Percentiles rank a stretch among this genome's conserved stretches.
Conservation (phyloP, 2,113 vertebrate species). For the Spea multiplicata region DNA sequence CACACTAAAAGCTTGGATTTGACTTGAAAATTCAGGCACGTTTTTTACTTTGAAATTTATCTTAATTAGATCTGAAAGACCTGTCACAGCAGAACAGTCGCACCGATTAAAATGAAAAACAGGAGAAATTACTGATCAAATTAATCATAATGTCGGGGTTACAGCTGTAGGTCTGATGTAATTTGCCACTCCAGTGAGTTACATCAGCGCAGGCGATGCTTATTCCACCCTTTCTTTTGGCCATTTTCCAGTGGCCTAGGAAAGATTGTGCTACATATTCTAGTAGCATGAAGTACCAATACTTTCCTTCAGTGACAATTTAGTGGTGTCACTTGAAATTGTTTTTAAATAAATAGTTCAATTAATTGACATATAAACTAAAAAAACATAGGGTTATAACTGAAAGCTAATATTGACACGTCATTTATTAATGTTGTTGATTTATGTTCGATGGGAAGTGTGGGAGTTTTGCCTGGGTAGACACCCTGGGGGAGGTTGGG, state of each 20-base stretch:
- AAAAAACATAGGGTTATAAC: too few species aligned
- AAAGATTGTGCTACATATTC: conserved; percentile 34
- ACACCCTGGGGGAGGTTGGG: too few species aligned
- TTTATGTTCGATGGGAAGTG: too few species aligned
- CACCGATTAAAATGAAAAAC: conserved; percentile 99
- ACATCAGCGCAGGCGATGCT: conserved; percentile 86
- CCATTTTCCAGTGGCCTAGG: conserved; percentile 62
- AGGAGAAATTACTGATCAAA: conserved; percentile 99
- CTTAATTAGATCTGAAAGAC: conserved; percentile 99
- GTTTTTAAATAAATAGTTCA: too few species aligned
- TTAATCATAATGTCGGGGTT: conserved; percentile 99
- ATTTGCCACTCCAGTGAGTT: conserved; percentile 99
- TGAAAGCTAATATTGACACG: too few species aligned
- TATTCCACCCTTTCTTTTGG: conserved; percentile 72
- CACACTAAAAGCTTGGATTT: conserved; percentile 92
- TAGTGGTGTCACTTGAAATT: background rate
- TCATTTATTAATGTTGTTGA: too few species aligned
- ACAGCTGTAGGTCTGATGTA: conserved; percentile 99
- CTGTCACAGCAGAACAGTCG: conserved; percentile 99
- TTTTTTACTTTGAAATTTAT: conserved; percentile 99
- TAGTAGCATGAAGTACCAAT: conserved; percentile 46
- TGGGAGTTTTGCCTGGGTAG: too few species aligned
- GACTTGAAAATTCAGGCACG: conserved; percentile 89
- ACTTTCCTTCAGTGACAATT: conserved; percentile 37
- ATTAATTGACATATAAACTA: too few species aligned